Conservation (phyloP, 2,797 vertebrate genomes). For the Melanotaenia parkinsoni region DNA sequence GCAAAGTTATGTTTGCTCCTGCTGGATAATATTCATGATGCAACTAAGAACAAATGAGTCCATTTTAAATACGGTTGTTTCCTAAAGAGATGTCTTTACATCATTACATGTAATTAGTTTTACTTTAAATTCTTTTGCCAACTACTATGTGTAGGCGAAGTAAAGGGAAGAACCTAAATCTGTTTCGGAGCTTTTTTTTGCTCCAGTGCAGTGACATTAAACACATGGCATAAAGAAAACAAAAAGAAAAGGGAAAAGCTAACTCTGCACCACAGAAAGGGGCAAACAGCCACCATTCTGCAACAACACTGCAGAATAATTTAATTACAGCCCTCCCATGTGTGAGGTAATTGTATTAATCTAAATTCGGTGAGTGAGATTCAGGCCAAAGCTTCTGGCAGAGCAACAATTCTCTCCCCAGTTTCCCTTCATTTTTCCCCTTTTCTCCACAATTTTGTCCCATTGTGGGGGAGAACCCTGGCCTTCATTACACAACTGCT, state of each 20-base stretch:
- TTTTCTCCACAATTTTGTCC: constrained; percentile 1
- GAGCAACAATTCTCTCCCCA: constrained; percentile 2
- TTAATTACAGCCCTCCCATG: constrained; percentile 32
- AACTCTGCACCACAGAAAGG: background rate
- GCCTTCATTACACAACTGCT: constrained; percentile 16
- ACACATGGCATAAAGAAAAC: background rate
- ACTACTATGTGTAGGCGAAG: background rate
- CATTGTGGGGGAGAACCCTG: constrained; percentile 9
- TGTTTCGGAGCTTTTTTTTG: constrained; percentile 2
- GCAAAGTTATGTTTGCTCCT: too few relatives aligned
- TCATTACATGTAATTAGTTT: background rate
- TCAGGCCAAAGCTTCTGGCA: background rate
- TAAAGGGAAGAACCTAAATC: constrained; percentile 7
- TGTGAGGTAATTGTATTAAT: constrained; percentile 41
- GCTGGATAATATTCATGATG: background rate
- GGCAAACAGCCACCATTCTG: constrained; percentile 10
- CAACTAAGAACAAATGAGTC: too few relatives aligned
- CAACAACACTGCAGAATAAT: constrained; percentile 36
- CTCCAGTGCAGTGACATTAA: background rate
- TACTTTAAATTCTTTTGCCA: background rate
- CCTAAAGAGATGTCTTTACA: background rate
- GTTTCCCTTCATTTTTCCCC: background rate
- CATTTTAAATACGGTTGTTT: background rate
- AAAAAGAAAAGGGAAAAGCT: background rate
- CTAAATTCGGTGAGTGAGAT: constrained; percentile 29